Base-by-base conservation (phyloP, 2,888 invertebrate genomes). In the Cheilosia soror region DNA sequence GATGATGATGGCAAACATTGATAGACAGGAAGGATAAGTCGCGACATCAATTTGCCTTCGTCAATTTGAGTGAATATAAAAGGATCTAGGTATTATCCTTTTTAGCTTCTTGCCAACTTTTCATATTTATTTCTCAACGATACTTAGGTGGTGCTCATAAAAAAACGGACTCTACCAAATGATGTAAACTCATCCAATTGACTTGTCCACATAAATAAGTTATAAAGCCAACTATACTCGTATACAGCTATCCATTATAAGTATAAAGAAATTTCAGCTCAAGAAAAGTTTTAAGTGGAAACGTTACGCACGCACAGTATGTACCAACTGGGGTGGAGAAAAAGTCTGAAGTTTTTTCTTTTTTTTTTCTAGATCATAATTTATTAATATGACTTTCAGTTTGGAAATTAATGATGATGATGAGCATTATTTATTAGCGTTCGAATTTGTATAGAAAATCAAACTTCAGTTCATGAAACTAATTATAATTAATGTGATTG, bases 1-100 rank as follows among this genome's bases (percentile, higher is more conserved):
- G 51, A 78, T 83, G 79, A 78, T 83, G 83, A 65, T 79, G 65
- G 73, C 15, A 71, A 49, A 75, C 58, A 79, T 66, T 84, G 80
- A 84, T 71, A 79, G 84, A 84, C 84, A 72, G 66, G 44, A 71
- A 76, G 84, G 84, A 80, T 84, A 84, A 84, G 69, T 65, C 75
- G 80, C 75, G 75, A 84, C 83, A 83, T 73, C 73, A 65, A 79
- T 84, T 84, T 84, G 57, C 79, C 69, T 75, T 69, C 69, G 58
- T 78, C 73, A 73, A 69, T 73, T 83, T 65, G 51, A 73, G 60
- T 33, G 44, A 4, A 55, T n/a, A 31, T 15, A 68, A 42, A 62
- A 25, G 55, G 68, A 73, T 73, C 37, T 31, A 20, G 20, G 20
- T 20, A 11, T 27, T 65, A 40, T 15, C 9, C 31, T 5, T 57